Conservation (phyloP, 2,113 vertebrate genomes). For the Ophthalmolycus amberensis region DNA sequence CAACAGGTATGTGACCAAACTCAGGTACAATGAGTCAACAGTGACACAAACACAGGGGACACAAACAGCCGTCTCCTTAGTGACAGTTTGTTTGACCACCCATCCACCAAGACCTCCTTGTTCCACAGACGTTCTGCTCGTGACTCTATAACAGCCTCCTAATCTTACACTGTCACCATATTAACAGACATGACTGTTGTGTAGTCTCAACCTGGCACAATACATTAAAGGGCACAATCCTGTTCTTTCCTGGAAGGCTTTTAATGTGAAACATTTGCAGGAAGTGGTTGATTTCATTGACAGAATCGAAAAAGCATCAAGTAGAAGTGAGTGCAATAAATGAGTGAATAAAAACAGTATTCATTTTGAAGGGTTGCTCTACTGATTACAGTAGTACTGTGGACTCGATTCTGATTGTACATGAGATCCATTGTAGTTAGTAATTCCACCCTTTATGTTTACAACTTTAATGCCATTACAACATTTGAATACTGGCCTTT, state of each 20-base stretch:
- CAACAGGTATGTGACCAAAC: background rate
- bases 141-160: too few species aligned
- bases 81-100: too few species aligned
- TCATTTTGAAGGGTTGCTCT: background rate
- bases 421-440: background rate
- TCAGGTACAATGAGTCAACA: background rate
- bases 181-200: background rate
- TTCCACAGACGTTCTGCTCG: too few species aligned
- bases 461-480: background rate
- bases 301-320: background rate
- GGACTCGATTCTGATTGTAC: background rate
- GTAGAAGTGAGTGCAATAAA: background rate
- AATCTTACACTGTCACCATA: background rate
- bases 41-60: background rate
- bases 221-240: background rate
- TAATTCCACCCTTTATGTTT: background rate
- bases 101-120: too few species aligned
- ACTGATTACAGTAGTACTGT: constrained; percentile 19
- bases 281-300: background rate
- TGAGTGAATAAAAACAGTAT: background rate
- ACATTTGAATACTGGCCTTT: background rate
- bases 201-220: background rate
- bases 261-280: constrained; percentile 1
- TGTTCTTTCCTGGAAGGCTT: background rate
- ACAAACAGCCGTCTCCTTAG: background rate